phyloP scores from a whole-genome alignment of 2,888 invertebrate species.

The Pseudococcus longispinus region DNA sequence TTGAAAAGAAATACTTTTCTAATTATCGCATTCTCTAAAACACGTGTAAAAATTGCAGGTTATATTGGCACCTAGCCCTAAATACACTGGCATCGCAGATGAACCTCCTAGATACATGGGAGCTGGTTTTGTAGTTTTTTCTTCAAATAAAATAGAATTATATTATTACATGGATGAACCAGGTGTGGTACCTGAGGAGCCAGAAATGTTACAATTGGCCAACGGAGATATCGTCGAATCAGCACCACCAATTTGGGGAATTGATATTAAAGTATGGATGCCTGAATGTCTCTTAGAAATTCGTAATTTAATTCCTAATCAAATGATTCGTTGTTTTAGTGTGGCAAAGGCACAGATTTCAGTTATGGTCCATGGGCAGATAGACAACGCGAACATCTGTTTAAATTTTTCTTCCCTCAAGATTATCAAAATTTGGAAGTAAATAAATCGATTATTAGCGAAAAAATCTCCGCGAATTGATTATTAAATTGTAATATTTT shows the following conservation, averaged over 20 bases:
- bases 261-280: conserved; percentile 76
- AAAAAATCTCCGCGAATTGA: neutral
- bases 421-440: conserved; percentile 79
- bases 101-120: conserved; percentile 98
- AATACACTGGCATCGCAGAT: conserved; percentile 90
- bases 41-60: conserved; percentile 66
- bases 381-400: conserved; percentile 91
- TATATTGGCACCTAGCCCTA: conserved; percentile 93
- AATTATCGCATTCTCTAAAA: conserved; percentile 17
- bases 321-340: conserved; percentile 62
- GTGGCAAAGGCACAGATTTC: conserved; percentile 93
- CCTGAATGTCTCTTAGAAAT: neutral
- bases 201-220: conserved; percentile 84
- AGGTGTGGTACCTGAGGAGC: conserved; percentile 89
- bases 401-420: conserved; percentile 94
- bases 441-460: conserved; percentile 39
- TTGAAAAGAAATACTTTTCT: neutral
- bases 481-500: conserved; percentile 15
- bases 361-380: conserved; percentile 99
- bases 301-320: neutral
- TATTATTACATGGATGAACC: conserved; percentile 98
- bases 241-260: conserved; percentile 93
- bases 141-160: conserved; percentile 91
- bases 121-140: conserved; percentile 96
- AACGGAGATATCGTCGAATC: conserved; percentile 94